Percentiles rank a stretch among this genome's conserved stretches.
phyloP scores from a whole-genome alignment of 2,888 invertebrate genomes.

The Sympetrum striolatum region DNA sequence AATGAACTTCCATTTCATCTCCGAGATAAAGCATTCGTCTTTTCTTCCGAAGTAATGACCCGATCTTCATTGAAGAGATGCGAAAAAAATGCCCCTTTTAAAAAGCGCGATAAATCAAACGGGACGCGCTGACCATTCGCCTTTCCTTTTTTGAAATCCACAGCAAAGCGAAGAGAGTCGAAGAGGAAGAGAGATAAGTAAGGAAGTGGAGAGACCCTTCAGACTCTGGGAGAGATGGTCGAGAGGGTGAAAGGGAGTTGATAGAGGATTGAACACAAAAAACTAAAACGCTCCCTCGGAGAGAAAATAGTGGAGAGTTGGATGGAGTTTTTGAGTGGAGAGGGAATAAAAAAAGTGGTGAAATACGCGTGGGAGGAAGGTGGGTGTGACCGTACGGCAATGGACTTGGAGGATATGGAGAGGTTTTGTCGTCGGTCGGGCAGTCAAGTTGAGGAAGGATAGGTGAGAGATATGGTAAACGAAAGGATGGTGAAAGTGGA shows the following conservation, averaged over 20 bases:
- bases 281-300: neutral
- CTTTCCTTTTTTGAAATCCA: neutral
- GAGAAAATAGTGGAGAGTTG: neutral
- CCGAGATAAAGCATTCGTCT: neutral
- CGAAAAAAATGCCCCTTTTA: neutral
- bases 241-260: neutral
- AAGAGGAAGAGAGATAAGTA: neutral
- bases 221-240: neutral
- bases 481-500: neutral
- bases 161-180: neutral
- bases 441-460: neutral
- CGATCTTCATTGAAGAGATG: neutral
- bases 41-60: neutral
- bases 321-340: neutral
- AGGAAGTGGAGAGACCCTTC: neutral
- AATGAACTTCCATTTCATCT: neutral
- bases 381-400: neutral
- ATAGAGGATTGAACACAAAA: neutral
- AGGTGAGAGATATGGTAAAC: neutral
- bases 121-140: neutral
- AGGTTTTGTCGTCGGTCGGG: neutral
- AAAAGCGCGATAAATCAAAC: neutral
- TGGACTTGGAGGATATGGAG: neutral
- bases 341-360: neutral
- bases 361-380: neutral